phyloP scores from a whole-genome alignment of 2,888 invertebrate species.

The Stenotaenia linearis region DNA sequence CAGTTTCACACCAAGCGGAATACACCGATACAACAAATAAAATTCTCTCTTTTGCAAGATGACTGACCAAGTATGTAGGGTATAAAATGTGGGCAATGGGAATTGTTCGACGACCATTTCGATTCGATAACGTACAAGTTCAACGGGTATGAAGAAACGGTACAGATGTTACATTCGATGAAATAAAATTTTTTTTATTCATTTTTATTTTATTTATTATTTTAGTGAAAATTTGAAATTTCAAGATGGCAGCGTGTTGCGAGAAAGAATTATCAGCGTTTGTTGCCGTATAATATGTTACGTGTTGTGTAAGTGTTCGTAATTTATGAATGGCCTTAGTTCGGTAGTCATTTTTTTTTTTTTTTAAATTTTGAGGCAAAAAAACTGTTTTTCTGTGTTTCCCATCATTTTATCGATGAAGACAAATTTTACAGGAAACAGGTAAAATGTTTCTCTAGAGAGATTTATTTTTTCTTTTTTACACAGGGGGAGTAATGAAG shows the following conservation, averaged over 20 bases:
- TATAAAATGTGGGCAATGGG: not conserved
- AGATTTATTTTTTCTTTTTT: not conserved
- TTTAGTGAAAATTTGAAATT: too few relatives aligned
- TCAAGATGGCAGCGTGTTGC: too few relatives aligned
- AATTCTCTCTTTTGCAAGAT: slow-evolving; percentile 2
- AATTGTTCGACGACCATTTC: not conserved
- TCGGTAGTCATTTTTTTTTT: too few relatives aligned
- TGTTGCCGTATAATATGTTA: too few relatives aligned
- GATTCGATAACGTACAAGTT: not conserved
- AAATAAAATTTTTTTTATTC: too few relatives aligned
- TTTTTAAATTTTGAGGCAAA: not conserved
- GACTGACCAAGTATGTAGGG: not conserved
- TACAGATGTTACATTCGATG: too few relatives aligned
- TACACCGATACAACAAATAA: slow-evolving; percentile 21
- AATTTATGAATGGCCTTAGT: too few relatives aligned
- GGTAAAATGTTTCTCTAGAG: not conserved
- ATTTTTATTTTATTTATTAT: too few relatives aligned
- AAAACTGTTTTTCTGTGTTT: not conserved
- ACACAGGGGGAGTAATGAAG: not conserved
- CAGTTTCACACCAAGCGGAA: slow-evolving; percentile 17
- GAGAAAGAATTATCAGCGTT: too few relatives aligned
- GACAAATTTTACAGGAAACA: slow-evolving; percentile 2
- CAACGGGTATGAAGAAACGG: too few relatives aligned
- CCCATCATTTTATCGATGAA: slow-evolving; percentile 5
- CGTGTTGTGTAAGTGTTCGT: too few relatives aligned